phyloP scores from a whole-genome alignment of 2,888 invertebrate genomes.

The Aelia acuminata region DNA sequence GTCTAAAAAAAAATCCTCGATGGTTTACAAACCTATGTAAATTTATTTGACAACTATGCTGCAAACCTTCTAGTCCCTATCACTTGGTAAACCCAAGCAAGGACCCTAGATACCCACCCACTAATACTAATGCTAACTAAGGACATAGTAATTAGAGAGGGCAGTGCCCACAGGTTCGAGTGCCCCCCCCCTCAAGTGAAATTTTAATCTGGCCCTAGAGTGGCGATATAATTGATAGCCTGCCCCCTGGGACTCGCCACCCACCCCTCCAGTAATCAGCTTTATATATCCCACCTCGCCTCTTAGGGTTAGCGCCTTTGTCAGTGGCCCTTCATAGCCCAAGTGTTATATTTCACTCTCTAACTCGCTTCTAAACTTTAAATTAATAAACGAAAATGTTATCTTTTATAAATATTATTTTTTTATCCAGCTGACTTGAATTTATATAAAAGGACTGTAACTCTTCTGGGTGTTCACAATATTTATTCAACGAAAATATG shows the following conservation, averaged over 20 bases:
- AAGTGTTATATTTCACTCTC: conserved; percentile 1
- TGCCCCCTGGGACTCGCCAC: conserved; percentile 51
- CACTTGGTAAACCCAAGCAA: background rate
- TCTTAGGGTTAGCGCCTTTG: conserved; percentile 28
- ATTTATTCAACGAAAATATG: no score
- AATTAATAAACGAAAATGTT: background rate
- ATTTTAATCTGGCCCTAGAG: conserved; percentile 63
- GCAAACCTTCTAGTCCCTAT: no score
- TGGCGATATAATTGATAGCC: conserved; percentile 65
- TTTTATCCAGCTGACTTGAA: no score
- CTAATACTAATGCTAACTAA: background rate
- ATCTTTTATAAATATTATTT: no score
- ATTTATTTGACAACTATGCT: no score
- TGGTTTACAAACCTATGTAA: no score
- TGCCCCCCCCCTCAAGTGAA: conserved; percentile 52
- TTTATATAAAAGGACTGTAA: no score
- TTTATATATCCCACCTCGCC: conserved; percentile 32
- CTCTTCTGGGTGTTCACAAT: no score
- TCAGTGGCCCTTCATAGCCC: background rate
- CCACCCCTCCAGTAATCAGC: conserved; percentile 43
- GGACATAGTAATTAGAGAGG: conserved; percentile 1
- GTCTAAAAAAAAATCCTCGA: no score
- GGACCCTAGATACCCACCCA: background rate
- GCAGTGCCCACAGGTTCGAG: conserved; percentile 18
- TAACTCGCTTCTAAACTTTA: background rate